Evolutionary conservation across 1,140 invertebrate genomes (phyloP).

Genomic region (Drosophila repleta): DNA sequence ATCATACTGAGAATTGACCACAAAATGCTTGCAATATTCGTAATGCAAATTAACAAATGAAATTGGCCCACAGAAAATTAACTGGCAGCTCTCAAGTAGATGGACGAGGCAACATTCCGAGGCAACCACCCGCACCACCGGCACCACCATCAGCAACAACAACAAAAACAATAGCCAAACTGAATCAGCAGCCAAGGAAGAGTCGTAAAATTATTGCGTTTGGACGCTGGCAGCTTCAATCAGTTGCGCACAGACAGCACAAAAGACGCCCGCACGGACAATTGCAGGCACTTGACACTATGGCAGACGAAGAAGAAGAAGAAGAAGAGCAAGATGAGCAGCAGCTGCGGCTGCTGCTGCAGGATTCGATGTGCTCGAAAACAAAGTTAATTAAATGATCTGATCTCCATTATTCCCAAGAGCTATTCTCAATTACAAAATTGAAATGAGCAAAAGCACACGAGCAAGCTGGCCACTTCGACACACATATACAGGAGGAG

Average conservation of each 20-base stretch:
- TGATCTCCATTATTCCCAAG: slow-evolving; percentile 82
- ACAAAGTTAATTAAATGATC: slow-evolving; percentile 83
- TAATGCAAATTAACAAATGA: slow-evolving; percentile 71
- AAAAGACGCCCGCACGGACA: slow-evolving; percentile 37
- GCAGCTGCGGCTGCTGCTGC: slow-evolving; percentile 5
- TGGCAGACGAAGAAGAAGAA: slow-evolving; percentile 26
- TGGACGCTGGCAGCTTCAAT: slow-evolving; percentile 57
- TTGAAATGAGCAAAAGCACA: slow-evolving; percentile 72
- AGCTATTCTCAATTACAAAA: slow-evolving; percentile 83
- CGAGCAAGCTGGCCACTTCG: slow-evolving; percentile 22
- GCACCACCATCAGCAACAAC: background rate
- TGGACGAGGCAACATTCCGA: background rate
- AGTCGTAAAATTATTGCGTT: slow-evolving; percentile 67
- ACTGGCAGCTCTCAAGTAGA: slow-evolving; percentile 58
- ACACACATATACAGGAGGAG: background rate
- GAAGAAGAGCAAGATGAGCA: slow-evolving; percentile 1
- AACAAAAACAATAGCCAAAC: background rate
- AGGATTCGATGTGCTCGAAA: slow-evolving; percentile 67
- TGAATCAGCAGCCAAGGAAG: slow-evolving; percentile 1
- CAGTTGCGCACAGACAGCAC: slow-evolving; percentile 33
- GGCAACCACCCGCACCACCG: background rate
- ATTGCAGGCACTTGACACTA: slow-evolving; percentile 57
- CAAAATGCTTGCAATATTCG: slow-evolving; percentile 52
- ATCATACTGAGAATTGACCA: slow-evolving; percentile 56
- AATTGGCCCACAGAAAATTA: slow-evolving; percentile 70